These are phyloP conservation scores for Setipinna tenuifilis DNA, from an alignment of 2,797 vertebrate species.

Conservation along the genomic window DNA sequence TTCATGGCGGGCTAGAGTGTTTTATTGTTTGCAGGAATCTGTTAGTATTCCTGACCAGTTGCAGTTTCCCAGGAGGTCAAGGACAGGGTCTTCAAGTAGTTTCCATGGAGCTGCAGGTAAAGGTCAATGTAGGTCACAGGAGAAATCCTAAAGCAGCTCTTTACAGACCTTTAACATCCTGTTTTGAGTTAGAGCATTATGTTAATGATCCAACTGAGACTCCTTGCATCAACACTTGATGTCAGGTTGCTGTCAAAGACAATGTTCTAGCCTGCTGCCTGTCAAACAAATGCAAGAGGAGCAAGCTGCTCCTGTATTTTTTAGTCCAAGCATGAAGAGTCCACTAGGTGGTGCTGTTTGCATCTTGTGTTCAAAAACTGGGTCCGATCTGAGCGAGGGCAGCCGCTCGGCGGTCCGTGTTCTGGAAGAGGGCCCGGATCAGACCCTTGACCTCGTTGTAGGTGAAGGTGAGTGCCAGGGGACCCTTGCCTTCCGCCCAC, in stretches of 20 bases:
- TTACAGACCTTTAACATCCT: background rate
- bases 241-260: background rate
- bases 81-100: no score
- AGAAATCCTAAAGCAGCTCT: no score
- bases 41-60: no score
- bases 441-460: conserved; percentile 89
- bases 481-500: conserved; percentile 95
- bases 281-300: background rate
- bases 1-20: no score
- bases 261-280: background rate
- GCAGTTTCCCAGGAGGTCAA: no score
- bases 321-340: background rate
- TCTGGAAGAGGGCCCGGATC: conserved; percentile 95
- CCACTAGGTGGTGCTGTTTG: background rate
- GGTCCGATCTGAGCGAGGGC: conserved; percentile 84
- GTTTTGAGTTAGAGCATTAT: background rate
- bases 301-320: background rate
- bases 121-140: no score
- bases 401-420: conserved; percentile 91
- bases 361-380: background rate
- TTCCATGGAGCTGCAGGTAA: no score
- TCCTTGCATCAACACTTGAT: background rate
- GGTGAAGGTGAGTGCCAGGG: conserved; percentile 88
- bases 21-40: no score
- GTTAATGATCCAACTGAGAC: background rate